Percentiles rank a stretch among this genome's conserved stretches.
These are phyloP conservation scores for Coregonus ussuriensis DNA, from an alignment of 2,797 vertebrate genomes.

Conservation along the genomic window DNA sequence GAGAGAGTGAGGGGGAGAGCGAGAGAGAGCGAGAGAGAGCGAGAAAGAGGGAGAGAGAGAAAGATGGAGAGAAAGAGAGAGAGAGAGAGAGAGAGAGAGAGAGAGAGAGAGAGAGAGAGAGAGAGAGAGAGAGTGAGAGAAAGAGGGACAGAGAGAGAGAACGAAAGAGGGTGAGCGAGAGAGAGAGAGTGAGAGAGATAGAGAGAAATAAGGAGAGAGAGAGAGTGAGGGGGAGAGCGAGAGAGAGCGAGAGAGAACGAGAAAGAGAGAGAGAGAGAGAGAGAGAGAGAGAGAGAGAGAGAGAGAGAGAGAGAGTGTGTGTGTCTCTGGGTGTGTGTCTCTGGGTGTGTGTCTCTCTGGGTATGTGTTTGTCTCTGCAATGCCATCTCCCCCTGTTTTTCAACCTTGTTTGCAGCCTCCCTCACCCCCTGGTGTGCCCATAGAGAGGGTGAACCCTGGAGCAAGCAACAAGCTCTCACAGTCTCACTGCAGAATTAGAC, in stretches of 20 bases:
- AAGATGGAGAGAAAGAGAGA: not conserved
- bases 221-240: too few species aligned
- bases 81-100: not conserved
- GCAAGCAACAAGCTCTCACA: constrained; percentile 16
- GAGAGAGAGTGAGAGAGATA: too few species aligned
- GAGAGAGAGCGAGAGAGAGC: not conserved
- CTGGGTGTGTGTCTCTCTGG: not conserved
- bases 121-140: not conserved
- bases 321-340: not conserved
- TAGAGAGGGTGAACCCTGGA: constrained; percentile 5
- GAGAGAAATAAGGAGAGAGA: too few species aligned
- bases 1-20: not conserved
- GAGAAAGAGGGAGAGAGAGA: not conserved
- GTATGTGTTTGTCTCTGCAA: not conserved
- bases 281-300: too few species aligned
- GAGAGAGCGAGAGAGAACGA: too few species aligned
- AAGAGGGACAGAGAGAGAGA: too few species aligned
- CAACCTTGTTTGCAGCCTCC: not conserved
- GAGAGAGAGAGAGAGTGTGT: not conserved
- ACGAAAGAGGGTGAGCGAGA: too few species aligned
- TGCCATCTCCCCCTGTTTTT: not conserved
- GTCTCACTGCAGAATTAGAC: too few species aligned
- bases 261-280: too few species aligned
- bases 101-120: not conserved
- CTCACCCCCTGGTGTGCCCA: constrained; percentile 9